These are phyloP conservation scores for Agrilus biguttatus DNA, from an alignment of 2,888 invertebrate genomes.

Conservation along the genomic window DNA sequence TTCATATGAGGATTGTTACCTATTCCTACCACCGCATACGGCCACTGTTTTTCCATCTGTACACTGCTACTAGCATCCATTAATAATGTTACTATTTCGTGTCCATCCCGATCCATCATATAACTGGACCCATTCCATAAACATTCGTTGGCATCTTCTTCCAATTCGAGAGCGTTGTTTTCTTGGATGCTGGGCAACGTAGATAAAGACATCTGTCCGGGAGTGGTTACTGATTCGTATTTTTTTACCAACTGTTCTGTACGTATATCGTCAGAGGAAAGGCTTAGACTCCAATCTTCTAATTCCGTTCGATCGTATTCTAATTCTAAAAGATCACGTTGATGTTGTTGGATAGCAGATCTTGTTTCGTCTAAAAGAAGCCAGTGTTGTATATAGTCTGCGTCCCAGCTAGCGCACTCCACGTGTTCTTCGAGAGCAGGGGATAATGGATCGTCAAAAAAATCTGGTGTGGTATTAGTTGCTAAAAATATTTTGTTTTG, in stretches of 20 bases:
- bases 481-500: constrained; percentile 1
- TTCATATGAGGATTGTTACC: constrained; percentile 11
- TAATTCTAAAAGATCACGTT: constrained; percentile 51
- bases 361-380: constrained; percentile 57
- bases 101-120: constrained; percentile 50
- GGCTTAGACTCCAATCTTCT: constrained; percentile 64
- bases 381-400: constrained; percentile 65
- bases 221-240: constrained; percentile 35
- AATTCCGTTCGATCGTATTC: constrained; percentile 64
- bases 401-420: constrained; percentile 49
- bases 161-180: constrained; percentile 55
- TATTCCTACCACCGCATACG: constrained; percentile 35
- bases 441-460: constrained; percentile 37
- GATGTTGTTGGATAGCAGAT: constrained; percentile 51
- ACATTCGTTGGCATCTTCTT: constrained; percentile 60
- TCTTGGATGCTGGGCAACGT: constrained; percentile 61
- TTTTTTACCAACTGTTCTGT: constrained; percentile 25
- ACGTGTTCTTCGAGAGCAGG: constrained; percentile 42
- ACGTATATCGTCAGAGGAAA: constrained; percentile 54
- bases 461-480: constrained; percentile 22
- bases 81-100: constrained; percentile 42
- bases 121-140: constrained; percentile 64
- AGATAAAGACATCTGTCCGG: constrained; percentile 47
- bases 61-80: constrained; percentile 34
- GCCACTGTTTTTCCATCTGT: constrained; percentile 48